These are phyloP conservation scores for Lepus americanus DNA, from an alignment of 2,113 vertebrate species.

Conservation along the genomic window DNA sequence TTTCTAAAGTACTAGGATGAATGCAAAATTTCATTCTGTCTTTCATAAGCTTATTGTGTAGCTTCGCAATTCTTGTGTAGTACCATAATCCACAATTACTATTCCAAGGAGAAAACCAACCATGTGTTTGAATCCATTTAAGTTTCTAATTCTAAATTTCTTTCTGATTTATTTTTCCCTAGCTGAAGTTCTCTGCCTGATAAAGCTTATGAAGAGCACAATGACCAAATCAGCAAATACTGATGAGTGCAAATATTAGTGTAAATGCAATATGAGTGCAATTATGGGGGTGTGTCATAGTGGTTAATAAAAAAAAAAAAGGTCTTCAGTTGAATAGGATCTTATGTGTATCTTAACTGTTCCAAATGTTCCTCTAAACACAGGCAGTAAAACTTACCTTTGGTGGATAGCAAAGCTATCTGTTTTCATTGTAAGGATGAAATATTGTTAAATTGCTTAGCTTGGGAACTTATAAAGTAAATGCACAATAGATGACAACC, in stretches of 20 bases:
- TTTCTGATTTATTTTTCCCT: not conserved
- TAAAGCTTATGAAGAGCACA: not conserved
- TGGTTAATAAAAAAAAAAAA: not conserved
- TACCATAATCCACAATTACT: not conserved
- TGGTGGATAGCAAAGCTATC: not conserved
- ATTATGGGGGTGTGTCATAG: not conserved
- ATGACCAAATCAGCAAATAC: too few species aligned
- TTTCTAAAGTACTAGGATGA: not conserved
- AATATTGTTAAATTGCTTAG: not conserved
- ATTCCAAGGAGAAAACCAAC: not conserved
- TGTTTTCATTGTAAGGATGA: not conserved
- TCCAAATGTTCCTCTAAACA: constrained; percentile 33
- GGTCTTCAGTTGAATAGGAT: not conserved
- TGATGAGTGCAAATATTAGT: too few species aligned
- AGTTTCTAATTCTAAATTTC: not conserved
- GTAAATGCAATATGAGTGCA: not conserved
- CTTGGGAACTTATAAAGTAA: not conserved
- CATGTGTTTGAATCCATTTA: not conserved
- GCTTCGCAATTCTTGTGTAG: not conserved
- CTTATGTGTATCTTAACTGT: not conserved
- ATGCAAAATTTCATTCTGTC: not conserved
- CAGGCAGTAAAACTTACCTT: not conserved
- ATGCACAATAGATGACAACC: not conserved
- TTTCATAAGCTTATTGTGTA: not conserved
- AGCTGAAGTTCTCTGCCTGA: not conserved